A percentile compares a stretch with the other conserved stretches of the same genome.
Conservation (phyloP, 2,888 invertebrate genomes). For the Taenaris catops region DNA sequence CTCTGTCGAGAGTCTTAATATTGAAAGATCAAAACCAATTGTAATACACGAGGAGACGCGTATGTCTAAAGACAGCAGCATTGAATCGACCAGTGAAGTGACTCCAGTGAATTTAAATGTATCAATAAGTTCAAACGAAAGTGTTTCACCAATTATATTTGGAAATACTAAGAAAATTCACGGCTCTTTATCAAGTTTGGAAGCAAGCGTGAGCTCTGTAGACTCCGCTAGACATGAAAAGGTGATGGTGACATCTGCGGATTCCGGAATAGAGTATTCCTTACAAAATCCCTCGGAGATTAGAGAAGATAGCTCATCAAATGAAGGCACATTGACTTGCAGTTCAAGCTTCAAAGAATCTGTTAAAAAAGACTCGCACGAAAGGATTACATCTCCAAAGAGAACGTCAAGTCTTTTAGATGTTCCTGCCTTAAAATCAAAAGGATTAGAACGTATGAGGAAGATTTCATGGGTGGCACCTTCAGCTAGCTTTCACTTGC, state of each 20-base stretch:
- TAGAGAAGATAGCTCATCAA: constrained; percentile 65
- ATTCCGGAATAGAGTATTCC: constrained; percentile 71
- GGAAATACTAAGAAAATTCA: constrained; percentile 62
- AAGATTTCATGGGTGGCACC: constrained; percentile 82
- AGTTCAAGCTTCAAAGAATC: constrained; percentile 62
- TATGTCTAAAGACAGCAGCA: constrained; percentile 59
- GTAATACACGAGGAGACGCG: constrained; percentile 52
- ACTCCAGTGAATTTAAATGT: constrained; percentile 64
- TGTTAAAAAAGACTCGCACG: constrained; percentile 45
- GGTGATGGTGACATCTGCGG: constrained; percentile 66
- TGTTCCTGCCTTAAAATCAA: constrained; percentile 62
- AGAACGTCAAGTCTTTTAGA: constrained; percentile 62
- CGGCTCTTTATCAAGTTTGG: constrained; percentile 67
- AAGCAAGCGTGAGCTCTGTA: constrained; percentile 71
- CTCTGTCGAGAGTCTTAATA: constrained; percentile 69
- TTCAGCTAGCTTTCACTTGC: constrained; percentile 59
- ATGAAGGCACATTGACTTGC: constrained; percentile 72
- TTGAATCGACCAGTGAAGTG: constrained; percentile 63
- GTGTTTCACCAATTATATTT: constrained; percentile 68
- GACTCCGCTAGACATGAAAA: constrained; percentile 64
- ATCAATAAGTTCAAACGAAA: constrained; percentile 70
- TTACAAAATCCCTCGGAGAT: constrained; percentile 56
- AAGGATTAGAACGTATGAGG: constrained; percentile 65
- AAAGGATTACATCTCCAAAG: constrained; percentile 57
- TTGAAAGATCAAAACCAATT: constrained; percentile 33